Base-by-base conservation (phyloP, 2,113 vertebrate genomes). In the Salvator merianae region DNA sequence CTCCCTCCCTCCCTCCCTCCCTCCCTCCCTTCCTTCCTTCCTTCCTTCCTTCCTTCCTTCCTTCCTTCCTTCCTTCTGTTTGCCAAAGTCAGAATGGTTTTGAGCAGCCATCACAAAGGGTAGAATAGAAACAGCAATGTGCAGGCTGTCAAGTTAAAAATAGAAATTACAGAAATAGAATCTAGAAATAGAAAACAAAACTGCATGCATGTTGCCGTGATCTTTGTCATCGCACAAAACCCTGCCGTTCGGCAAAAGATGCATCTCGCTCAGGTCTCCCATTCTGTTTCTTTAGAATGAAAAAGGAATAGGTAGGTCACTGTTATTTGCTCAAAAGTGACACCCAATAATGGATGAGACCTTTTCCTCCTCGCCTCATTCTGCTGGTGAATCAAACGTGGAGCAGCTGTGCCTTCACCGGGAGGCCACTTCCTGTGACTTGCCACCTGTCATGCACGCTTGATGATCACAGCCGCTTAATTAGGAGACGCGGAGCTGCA, bases 121-220 rank as follows among this genome's bases (percentile, higher is more conserved):
- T n/a, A 59, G 14, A 65, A 43, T 22, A 77, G 2, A 38, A 18
- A 69, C 72, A 68, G 65, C 28, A 2, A 47, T 20, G 14, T 26
- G 32, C 53, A n/a, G 79, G 28, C 28, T 65, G 36, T 20, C 80
- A 69, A 85, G 82, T 77, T 32, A 80, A 90, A 88, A 90, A 92
- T 59, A 81, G 70, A 20, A 7, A n/a, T 78, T 88, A 65, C 75
- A 83, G 69, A 55, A 87, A 86, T 66, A 78, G 36, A 7, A 12
- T 65, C 30, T 79, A 5, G 0, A 77, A 90, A 86, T 62, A 89
- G 30, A 90, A 83, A 86, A 86, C 30, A 80, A 79, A 75, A 84
- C 80, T 76, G 77, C 53, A 81, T 0, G 1, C 77, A 20, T n/a
- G 71, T 66, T 63, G n/a, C 74, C 8, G 32, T n/a, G 40, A 30